Evolutionary conservation across 2,797 vertebrate genomes (phyloP), one percentile per base, ranked within the genome.

Genomic region (Furcifer pardalis): DNA sequence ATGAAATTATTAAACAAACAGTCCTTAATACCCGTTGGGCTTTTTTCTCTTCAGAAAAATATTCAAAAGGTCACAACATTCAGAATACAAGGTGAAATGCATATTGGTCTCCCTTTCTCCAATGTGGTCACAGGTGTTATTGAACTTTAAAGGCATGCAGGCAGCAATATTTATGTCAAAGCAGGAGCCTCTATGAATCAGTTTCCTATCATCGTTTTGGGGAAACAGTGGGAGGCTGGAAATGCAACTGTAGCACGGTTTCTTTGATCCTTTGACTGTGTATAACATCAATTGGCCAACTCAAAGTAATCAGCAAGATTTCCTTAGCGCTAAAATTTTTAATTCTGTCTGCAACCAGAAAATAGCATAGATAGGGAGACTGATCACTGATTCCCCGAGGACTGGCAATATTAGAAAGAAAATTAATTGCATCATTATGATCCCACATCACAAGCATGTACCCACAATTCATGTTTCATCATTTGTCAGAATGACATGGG

Each of bases 1-100:
- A 86, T 7, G 88, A 87, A 85, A 85, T 86, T 79, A 74, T 81
- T 86, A 84, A 13, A 73, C 83, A 81, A 81, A 86, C 80, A 76
- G 77, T 87, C 78, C 35, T 90, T 60, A 69, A 17, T 87, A 63
- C 2, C 40, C 74, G n/a, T 62, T 7, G 1, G 1, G 12, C 13
- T 46, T 84, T 89, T 83, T 37, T 86, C 87, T 80, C 4, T 19
- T 5, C 75, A 59, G 42, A 90, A 88, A 85, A 85, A 65, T 56
- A 73, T 30, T 78, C 2, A 6, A 78, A 63, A 30, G 12, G 65
- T 80, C 83, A 71, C 85, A 72, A 75, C 49, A 88, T 90, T 89
- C 63, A 90, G 88, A 90, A 74, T 79, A 87, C 83, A 86, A 32
- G 63, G 72, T 52, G 49, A 9, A 80, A 49, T 21, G 87, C 69